Conservation (phyloP, 2,113 vertebrate genomes). For the Perccottus glenii region DNA sequence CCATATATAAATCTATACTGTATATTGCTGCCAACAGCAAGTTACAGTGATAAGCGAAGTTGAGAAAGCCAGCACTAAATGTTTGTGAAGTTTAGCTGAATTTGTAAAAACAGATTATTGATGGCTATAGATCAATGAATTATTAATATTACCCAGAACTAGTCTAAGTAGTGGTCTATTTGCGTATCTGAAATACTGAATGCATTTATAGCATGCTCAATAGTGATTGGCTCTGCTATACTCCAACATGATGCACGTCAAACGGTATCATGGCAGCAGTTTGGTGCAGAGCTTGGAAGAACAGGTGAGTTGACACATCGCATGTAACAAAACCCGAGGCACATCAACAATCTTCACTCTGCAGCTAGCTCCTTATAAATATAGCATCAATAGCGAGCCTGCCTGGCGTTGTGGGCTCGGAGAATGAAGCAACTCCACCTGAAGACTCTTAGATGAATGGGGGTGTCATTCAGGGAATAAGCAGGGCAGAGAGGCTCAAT, state of each 20-base stretch:
- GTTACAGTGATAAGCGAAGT: no score
- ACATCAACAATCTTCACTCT: slow-evolving; percentile 53
- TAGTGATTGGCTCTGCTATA: no score
- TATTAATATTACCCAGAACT: no score
- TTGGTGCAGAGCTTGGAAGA: slow-evolving; percentile 41
- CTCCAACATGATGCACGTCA: slow-evolving; percentile 13
- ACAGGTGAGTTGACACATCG: slow-evolving; percentile 44
- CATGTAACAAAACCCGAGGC: slow-evolving; percentile 52
- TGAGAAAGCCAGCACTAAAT: no score
- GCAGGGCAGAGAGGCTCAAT: slow-evolving; percentile 52
- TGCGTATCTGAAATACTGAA: no score
- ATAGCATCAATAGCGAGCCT: slow-evolving; percentile 71
- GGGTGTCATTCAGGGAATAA: slow-evolving; percentile 60
- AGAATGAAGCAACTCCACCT: slow-evolving; percentile 63
- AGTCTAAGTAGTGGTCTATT: no score
- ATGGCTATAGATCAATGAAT: no score
- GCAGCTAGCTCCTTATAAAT: slow-evolving; percentile 70
- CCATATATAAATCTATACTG: no score
- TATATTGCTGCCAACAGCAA: no score
- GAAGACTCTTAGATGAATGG: slow-evolving; percentile 67
- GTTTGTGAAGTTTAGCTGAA: no score
- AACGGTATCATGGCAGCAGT: slow-evolving; percentile 29
- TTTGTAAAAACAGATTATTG: no score
- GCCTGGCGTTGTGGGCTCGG: slow-evolving; percentile 62
- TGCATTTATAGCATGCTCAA: no score